Evolutionary conservation across 1,140 invertebrate genomes (phyloP).

Genomic region (Harlomillsia oculata): DNA sequence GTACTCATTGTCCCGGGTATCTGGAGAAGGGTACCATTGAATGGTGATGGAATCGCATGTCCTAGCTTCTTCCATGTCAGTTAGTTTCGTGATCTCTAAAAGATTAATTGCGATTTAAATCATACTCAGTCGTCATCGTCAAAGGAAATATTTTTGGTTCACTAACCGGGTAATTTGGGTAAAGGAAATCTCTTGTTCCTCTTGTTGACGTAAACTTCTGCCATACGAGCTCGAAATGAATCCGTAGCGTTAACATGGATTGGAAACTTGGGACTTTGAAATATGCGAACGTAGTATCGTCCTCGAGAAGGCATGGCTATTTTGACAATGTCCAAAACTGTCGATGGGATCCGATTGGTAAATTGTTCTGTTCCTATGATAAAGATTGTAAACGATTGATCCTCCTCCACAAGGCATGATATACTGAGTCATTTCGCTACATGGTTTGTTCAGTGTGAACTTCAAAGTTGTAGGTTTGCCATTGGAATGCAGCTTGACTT

Average conservation of each 20-base stretch:
- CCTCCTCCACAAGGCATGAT: slow-evolving; percentile 43
- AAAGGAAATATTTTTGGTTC: background rate
- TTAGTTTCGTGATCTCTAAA: slow-evolving; percentile 13
- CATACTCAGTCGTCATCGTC: background rate
- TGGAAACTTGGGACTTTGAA: background rate
- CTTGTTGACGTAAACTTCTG: slow-evolving; percentile 30
- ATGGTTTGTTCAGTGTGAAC: slow-evolving; percentile 33
- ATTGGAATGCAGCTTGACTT: slow-evolving; percentile 3
- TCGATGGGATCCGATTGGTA: slow-evolving; percentile 15
- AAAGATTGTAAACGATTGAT: slow-evolving; percentile 18
- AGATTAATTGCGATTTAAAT: background rate
- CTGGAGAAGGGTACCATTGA: slow-evolving; percentile 42
- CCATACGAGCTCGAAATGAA: slow-evolving; percentile 8
- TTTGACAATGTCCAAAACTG: slow-evolving; percentile 28
- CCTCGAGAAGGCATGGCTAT: slow-evolving; percentile 19
- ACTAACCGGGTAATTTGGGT: slow-evolving; percentile 40
- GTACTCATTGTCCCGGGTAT: slow-evolving; percentile 38
- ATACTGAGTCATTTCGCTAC: slow-evolving; percentile 39
- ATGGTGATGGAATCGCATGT: slow-evolving; percentile 43
- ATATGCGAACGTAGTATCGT: slow-evolving; percentile 24
- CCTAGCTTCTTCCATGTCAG: slow-evolving; percentile 15
- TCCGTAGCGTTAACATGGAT: background rate
- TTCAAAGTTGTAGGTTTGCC: slow-evolving; percentile 16
- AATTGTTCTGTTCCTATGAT: slow-evolving; percentile 18
- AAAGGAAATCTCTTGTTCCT: slow-evolving; percentile 38